Percentiles rank a stretch among this genome's conserved stretches.
These are phyloP conservation scores for Nineta flava DNA, from an alignment of 2,888 invertebrate species.

Conservation along the genomic window DNA sequence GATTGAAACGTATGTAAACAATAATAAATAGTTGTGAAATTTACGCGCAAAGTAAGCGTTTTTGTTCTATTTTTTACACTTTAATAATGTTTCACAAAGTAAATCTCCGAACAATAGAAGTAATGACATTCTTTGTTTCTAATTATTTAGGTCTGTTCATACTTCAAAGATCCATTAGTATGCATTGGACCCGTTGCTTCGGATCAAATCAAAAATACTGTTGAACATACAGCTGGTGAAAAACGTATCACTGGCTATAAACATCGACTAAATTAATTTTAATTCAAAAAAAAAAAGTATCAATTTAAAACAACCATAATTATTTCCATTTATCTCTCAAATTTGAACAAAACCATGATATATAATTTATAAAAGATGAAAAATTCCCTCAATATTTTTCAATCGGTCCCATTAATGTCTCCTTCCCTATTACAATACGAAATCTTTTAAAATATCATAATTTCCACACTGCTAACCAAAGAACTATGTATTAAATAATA, in stretches of 20 bases:
- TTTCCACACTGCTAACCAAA: too few relatives aligned
- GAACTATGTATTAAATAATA: too few relatives aligned
- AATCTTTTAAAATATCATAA: too few relatives aligned
- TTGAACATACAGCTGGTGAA: constrained; percentile 69
- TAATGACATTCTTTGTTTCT: too few relatives aligned
- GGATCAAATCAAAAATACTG: constrained; percentile 50
- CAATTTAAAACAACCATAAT: background rate
- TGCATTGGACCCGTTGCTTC: constrained; percentile 76
- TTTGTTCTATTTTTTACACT: background rate
- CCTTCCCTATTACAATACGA: too few relatives aligned
- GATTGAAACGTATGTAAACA: too few relatives aligned
- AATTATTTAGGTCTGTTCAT: constrained; percentile 69
- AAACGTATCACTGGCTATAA: constrained; percentile 57
- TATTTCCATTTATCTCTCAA: background rate
- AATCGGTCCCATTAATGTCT: too few relatives aligned
- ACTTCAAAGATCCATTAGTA: constrained; percentile 76
- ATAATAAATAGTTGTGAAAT: background rate
- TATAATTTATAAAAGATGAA: too few relatives aligned
- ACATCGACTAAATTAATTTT: constrained; percentile 7
- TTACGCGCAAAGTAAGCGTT: background rate
- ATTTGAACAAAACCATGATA: background rate
- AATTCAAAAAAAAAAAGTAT: background rate
- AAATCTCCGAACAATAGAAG: too few relatives aligned
- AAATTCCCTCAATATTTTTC: too few relatives aligned
- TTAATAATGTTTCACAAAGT: too few relatives aligned